A percentile compares a stretch with the other conserved stretches of the same genome.
Evolutionary conservation across 1,140 invertebrate genomes (phyloP).

Genomic region (Drosophila kikkawai): DNA sequence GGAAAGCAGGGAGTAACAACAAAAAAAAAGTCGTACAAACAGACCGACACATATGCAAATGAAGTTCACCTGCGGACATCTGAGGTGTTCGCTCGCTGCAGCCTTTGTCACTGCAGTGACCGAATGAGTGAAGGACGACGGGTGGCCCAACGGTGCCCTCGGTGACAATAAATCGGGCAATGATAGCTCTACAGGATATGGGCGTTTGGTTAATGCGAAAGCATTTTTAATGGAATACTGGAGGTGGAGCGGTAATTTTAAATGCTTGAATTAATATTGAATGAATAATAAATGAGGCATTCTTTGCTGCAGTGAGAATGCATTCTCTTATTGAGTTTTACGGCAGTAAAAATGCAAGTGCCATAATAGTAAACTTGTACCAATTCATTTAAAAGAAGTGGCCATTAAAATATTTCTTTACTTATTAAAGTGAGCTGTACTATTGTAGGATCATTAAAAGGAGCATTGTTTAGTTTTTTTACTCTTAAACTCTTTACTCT

Average conservation of each 20-base stretch:
- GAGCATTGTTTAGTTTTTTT: not conserved
- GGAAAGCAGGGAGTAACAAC: not conserved
- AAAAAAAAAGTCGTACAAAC: conserved; percentile 13
- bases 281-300: conserved; percentile 40
- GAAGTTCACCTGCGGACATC: conserved; percentile 42
- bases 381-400: conserved; percentile 13
- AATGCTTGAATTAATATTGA: conserved; percentile 42
- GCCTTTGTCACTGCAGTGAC: conserved; percentile 23
- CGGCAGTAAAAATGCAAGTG: not conserved
- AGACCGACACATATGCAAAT: conserved; percentile 51
- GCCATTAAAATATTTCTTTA: not conserved
- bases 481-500: not conserved
- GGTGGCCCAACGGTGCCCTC: conserved; percentile 11
- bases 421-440: not conserved
- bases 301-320: not conserved
- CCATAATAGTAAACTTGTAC: conserved; percentile 1
- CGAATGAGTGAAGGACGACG: conserved; percentile 11
- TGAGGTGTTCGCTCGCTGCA: conserved; percentile 31
- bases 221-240: conserved; percentile 42
- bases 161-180: conserved; percentile 57
- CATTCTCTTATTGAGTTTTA: conserved; percentile 22
- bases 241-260: conserved; percentile 12
- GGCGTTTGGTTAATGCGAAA: conserved; percentile 49
- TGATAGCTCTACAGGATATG: conserved; percentile 48
- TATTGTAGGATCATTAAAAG: not conserved